Evolutionary conservation across 2,797 vertebrate genomes (phyloP).

Genomic region (Loriculus beryllinus): DNA sequence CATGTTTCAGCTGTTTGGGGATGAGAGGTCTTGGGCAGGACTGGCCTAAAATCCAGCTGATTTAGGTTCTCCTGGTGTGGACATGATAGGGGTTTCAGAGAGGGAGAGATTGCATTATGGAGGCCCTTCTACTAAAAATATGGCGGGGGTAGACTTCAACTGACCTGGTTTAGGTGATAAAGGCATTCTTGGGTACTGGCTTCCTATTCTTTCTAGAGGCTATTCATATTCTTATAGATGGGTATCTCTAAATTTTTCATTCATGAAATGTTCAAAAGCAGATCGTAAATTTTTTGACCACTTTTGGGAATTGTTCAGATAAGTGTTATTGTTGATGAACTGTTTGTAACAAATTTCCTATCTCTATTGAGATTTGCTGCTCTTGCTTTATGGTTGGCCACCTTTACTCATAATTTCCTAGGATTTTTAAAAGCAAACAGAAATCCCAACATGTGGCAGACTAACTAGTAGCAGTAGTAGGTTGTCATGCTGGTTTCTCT

Average conservation of each 20-base stretch:
- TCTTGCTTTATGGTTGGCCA: neutral
- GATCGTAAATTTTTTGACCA: neutral
- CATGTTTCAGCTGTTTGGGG: accelerated
- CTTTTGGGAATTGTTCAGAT: neutral
- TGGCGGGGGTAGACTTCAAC: neutral
- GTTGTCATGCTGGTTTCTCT: neutral
- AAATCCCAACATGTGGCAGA: neutral
- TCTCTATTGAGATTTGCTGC: neutral
- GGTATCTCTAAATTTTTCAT: neutral
- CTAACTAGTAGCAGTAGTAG: neutral
- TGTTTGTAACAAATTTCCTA: neutral
- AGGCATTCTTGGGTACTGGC: neutral
- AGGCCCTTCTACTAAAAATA: neutral
- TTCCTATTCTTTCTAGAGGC: neutral
- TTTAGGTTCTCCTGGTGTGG: neutral
- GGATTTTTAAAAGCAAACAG: neutral
- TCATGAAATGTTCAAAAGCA: neutral
- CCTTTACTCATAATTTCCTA: neutral
- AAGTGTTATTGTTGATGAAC: neutral
- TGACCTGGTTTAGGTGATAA: neutral
- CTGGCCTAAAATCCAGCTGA: neutral
- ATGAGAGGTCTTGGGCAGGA: neutral
- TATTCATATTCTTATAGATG: neutral
- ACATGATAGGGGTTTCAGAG: neutral
- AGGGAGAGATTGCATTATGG: neutral